These are phyloP conservation scores for Cephus sareptanus DNA, from an alignment of 2,888 invertebrate species.

Conservation along the genomic window DNA sequence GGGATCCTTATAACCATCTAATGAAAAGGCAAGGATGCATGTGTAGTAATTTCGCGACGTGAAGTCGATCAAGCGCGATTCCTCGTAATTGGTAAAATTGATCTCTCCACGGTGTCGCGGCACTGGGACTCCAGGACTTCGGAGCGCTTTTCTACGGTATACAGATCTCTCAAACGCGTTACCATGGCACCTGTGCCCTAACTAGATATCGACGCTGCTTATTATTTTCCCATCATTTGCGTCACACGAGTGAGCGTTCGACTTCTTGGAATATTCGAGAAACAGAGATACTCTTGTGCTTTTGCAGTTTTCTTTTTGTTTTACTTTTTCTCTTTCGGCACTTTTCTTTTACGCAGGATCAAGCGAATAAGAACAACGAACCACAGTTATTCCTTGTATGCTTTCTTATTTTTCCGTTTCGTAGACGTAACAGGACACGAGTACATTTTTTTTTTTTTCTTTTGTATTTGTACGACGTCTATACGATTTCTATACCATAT, in stretches of 20 bases:
- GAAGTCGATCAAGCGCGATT: conserved; percentile 48
- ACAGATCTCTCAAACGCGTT: conserved; percentile 10
- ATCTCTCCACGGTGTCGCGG: conserved; percentile 7
- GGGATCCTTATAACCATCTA: conserved; percentile 8
- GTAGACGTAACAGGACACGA: neutral
- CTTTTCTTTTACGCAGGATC: neutral
- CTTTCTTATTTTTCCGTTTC: conserved; percentile 21
- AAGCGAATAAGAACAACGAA: conserved; percentile 9
- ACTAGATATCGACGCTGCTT: conserved; percentile 12
- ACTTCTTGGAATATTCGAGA: neutral
- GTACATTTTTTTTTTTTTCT: neutral
- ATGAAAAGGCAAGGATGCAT: conserved; percentile 23
- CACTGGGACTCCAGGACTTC: neutral
- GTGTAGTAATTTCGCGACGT: conserved; percentile 40
- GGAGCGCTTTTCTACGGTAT: conserved; percentile 13
- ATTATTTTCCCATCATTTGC: conserved; percentile 12
- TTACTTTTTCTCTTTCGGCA: conserved; percentile 17
- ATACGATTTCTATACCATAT: neutral
- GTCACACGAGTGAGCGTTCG: neutral
- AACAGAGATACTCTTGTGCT: neutral
- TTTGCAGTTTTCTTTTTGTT: neutral
- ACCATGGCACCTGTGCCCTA: conserved; percentile 18
- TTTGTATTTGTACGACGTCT: neutral
- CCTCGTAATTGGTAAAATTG: conserved; percentile 49
- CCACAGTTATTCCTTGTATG: neutral